Conservation (phyloP, 2,888 invertebrate species). For the Ecdyonurus torrentis region DNA sequence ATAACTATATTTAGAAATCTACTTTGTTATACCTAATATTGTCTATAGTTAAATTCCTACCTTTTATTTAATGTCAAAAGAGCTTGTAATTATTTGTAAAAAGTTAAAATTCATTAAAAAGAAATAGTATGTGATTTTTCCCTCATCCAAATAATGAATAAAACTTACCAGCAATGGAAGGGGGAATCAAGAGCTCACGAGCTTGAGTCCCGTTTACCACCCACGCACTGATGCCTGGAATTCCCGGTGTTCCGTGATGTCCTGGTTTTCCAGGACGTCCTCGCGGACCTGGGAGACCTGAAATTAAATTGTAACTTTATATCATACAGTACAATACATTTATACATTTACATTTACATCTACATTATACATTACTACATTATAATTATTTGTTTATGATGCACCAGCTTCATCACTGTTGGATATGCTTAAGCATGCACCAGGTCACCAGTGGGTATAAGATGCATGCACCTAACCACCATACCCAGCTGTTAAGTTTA, state of each 20-base stretch:
- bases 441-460: too few relatives aligned
- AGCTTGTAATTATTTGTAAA: not conserved
- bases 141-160: not conserved
- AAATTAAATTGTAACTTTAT: conserved; percentile 16
- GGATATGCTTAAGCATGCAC: too few relatives aligned
- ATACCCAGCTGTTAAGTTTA: too few relatives aligned
- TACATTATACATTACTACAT: too few relatives aligned
- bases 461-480: too few relatives aligned
- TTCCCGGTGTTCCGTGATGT: conserved; percentile 55
- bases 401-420: too few relatives aligned
- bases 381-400: too few relatives aligned
- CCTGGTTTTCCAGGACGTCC: conserved; percentile 48
- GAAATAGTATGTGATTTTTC: not conserved
- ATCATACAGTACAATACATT: not conserved
- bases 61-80: too few relatives aligned
- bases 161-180: conserved; percentile 54
- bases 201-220: conserved; percentile 33
- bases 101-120: not conserved
- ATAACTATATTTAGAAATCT: too few relatives aligned
- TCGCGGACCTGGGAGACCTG: conserved; percentile 42
- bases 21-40: too few relatives aligned
- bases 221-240: conserved; percentile 66
- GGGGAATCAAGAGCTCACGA: conserved; percentile 62
- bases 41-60: too few relatives aligned
- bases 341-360: too few relatives aligned